These are phyloP conservation scores for Chrysoperla carnea DNA, from an alignment of 1,140 invertebrate genomes.

Conservation along the genomic window DNA sequence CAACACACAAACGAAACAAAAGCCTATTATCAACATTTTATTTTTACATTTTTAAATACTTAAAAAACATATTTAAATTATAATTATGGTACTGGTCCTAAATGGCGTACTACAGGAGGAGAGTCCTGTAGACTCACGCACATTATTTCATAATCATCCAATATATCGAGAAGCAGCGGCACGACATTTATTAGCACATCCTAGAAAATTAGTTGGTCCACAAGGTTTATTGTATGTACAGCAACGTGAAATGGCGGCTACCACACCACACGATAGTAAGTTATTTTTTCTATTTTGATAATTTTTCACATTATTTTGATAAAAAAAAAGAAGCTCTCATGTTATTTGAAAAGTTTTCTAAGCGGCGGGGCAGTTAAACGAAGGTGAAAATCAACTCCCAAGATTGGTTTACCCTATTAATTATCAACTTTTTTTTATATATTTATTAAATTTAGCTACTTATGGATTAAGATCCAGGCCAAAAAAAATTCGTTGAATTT, in stretches of 20 bases:
- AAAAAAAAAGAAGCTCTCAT: too few species aligned
- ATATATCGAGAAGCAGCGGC: conserved; percentile 69
- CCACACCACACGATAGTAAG: conserved; percentile 78
- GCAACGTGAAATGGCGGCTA: conserved; percentile 80
- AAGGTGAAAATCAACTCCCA: neutral
- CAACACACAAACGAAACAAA: too few species aligned
- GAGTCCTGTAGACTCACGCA: conserved; percentile 59
- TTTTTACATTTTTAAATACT: too few species aligned
- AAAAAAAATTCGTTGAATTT: too few species aligned
- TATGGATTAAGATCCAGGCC: too few species aligned
- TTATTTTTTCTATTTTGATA: neutral
- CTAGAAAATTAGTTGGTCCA: conserved; percentile 61
- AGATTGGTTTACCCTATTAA: too few species aligned
- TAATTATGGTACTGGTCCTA: conserved; percentile 64
- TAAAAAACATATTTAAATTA: too few species aligned
- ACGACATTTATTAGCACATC: conserved; percentile 48
- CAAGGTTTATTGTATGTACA: conserved; percentile 74
- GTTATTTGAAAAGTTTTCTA: neutral
- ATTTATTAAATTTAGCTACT: too few species aligned
- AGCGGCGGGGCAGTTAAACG: neutral
- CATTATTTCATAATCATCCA: conserved; percentile 60
- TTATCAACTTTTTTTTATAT: too few species aligned
- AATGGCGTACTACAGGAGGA: conserved; percentile 75
- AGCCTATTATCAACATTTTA: too few species aligned
- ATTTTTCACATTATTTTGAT: neutral